Base-by-base conservation (phyloP, 1,140 invertebrate genomes). In the Anastatus disparis region DNA sequence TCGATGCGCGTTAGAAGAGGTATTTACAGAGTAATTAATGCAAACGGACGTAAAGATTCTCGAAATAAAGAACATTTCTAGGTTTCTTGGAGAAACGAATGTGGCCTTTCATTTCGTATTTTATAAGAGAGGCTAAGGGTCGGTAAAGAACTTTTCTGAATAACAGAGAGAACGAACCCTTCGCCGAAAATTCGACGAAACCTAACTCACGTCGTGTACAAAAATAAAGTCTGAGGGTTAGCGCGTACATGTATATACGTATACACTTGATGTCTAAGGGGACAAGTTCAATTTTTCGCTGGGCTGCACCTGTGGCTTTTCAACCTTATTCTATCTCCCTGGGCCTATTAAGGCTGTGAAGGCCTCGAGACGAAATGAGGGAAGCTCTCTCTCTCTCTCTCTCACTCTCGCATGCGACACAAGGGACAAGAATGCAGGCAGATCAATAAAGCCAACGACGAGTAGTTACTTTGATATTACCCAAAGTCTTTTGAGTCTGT, bases 271-370 rank as follows among this genome's bases (percentile, higher is more conserved):
- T 8, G 42, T 9, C 6, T 17, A 13, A 31, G 48, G 69, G 63
- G 73, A 68, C 68, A 73, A 68, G 75, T 71, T 75, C 74, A 79
- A 80, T 80, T 79, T 80, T 78, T 79, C 79, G 79, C 75, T 79
- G 67, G 75, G 74, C 72, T 79, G 79, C 78, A 79, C 77, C 78
- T 79, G 78, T 72, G 78, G 70, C 76, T 76, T 78, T 76, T 50
- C 29, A 10, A 6, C n/a, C 15, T 17, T 22, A 13, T 44, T 50
- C 42, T 26, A 17, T 55, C 52, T 26, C 61, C 35, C 35, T 35
- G 52, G 69, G 40, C 53, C 70, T 65, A 70, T 70, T 70, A 70
- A 58, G 42, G 48, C 35, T n/a, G n/a, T n/a, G n/a, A 42, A 62
- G 27, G 31, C 22, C 8, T 44, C 10, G 15, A 53, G 17, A 26